Evolutionary conservation across 1,140 invertebrate genomes (phyloP).

Genomic region (Pseudomyrmex dendroicus): DNA sequence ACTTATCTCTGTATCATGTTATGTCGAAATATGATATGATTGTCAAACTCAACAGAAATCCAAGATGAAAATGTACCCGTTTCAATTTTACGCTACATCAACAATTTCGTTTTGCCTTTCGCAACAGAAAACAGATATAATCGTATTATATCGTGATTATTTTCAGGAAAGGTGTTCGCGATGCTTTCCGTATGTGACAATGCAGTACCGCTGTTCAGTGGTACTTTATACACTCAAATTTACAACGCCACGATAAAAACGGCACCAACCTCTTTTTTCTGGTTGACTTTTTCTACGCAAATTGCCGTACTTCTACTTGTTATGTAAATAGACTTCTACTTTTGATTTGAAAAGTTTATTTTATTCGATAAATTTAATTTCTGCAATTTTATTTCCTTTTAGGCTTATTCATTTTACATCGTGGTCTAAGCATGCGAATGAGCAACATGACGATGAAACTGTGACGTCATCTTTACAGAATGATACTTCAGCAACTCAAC

Average conservation of each 20-base stretch:
- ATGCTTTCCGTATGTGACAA: slow-evolving; percentile 91
- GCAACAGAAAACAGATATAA: slow-evolving; percentile 7
- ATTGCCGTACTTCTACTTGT: slow-evolving; percentile 87
- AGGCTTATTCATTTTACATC: slow-evolving; percentile 65
- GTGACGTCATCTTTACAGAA: not conserved
- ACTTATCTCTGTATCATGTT: too few species aligned
- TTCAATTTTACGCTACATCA: not conserved
- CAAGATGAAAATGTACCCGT: not conserved
- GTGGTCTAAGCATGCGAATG: not conserved
- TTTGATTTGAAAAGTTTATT: not conserved
- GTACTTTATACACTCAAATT: slow-evolving; percentile 89
- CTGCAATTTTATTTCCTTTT: slow-evolving; percentile 59
- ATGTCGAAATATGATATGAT: too few species aligned
- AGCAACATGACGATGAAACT: slow-evolving; percentile 4
- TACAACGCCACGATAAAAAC: slow-evolving; percentile 88
- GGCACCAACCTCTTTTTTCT: slow-evolving; percentile 87
- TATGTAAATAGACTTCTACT: slow-evolving; percentile 86
- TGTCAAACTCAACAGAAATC: too few species aligned
- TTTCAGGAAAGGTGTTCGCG: slow-evolving; percentile 89
- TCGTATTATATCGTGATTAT: not conserved
- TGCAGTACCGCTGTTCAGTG: slow-evolving; percentile 89
- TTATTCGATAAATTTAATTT: slow-evolving; percentile 11
- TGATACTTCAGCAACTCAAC: not conserved
- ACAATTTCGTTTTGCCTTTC: not conserved
- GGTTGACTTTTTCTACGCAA: slow-evolving; percentile 89